Conservation (phyloP, 2,113 vertebrate genomes). For the Pseudorectes ferrugineus region DNA sequence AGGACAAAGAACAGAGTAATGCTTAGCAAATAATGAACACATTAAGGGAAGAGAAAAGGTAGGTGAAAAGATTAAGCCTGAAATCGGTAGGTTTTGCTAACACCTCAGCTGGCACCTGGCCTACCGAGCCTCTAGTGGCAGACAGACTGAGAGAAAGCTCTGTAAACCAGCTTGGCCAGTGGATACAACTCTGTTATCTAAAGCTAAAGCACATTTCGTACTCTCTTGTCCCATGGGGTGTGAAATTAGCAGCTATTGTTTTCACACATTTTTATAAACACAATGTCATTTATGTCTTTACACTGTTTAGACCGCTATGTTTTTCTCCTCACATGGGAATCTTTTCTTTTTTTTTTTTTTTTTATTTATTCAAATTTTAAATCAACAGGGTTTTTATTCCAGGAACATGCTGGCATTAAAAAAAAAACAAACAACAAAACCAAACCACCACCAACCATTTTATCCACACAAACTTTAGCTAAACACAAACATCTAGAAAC, state of each 20-base stretch:
- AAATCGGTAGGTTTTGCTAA: constrained; percentile 77
- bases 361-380: constrained; percentile 64
- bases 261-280: constrained; percentile 73
- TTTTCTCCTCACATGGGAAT: constrained; percentile 59
- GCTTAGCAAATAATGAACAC: constrained; percentile 89
- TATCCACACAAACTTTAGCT: not conserved
- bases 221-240: constrained; percentile 72
- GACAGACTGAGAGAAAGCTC: constrained; percentile 55
- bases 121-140: constrained; percentile 72
- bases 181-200: constrained; percentile 77
- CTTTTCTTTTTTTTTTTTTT: not conserved
- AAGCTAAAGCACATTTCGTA: constrained; percentile 72
- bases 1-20: constrained; percentile 85
- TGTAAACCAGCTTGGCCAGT: constrained; percentile 64
- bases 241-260: constrained; percentile 83
- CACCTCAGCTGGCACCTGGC: constrained; percentile 78
- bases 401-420: not conserved
- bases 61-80: constrained; percentile 94
- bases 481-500: constrained; percentile 11
- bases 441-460: not conserved
- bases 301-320: constrained; percentile 62
- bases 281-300: constrained; percentile 76
- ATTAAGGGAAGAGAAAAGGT: constrained; percentile 81
- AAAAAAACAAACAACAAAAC: not conserved
- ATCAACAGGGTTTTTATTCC: constrained; percentile 63